Conservation (phyloP, 2,888 invertebrate species). For the Chaitophorus viminalis region DNA sequence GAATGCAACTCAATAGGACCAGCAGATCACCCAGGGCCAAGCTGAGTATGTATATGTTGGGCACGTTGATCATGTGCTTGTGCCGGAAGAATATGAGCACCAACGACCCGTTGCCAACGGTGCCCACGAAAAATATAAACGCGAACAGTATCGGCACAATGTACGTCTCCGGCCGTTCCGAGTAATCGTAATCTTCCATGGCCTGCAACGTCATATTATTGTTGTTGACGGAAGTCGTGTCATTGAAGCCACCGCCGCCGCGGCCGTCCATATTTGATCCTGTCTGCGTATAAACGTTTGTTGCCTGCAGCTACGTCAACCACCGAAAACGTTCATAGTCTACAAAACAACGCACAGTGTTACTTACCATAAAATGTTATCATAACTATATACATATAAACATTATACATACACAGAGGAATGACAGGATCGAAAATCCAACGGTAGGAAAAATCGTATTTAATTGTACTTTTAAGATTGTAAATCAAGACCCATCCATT, state of each 20-base stretch:
- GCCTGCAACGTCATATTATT: not conserved
- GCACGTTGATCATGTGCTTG: conserved; percentile 84
- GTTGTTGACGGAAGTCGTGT: not conserved
- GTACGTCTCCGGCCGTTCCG: conserved; percentile 77
- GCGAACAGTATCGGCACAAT: conserved; percentile 83
- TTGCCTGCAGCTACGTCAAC: not conserved
- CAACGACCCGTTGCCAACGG: conserved; percentile 84
- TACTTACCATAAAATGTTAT: no score
- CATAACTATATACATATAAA: no score
- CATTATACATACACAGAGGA: no score
- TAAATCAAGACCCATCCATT: no score
- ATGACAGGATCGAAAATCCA: no score
- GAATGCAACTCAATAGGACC: conserved; percentile 84
- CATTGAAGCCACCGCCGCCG: not conserved
- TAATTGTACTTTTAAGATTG: no score
- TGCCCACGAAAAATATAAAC: conserved; percentile 83
- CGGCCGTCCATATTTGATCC: not conserved
- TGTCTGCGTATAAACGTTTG: no score
- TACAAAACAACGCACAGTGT: not conserved
- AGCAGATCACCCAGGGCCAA: conserved; percentile 84
- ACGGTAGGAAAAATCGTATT: no score
- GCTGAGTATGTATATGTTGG: conserved; percentile 86
- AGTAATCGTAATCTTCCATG: conserved; percentile 55
- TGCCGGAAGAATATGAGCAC: conserved; percentile 82
- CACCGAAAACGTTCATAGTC: not conserved